A percentile compares a stretch with the other conserved stretches of the same genome.
phyloP scores from a whole-genome alignment of 2,113 vertebrate species.

The Benitochromis conjunctus region DNA sequence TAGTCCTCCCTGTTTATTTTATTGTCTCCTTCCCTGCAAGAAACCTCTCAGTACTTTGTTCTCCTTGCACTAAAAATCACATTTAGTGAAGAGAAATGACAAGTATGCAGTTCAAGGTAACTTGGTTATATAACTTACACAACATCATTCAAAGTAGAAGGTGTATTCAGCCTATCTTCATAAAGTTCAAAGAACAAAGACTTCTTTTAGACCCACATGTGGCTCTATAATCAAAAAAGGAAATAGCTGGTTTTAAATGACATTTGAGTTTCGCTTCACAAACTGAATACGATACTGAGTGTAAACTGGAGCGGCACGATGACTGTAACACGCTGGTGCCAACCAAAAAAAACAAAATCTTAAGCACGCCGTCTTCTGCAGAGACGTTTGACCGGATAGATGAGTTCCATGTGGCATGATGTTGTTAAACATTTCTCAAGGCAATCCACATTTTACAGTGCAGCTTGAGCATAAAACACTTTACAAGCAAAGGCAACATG shows the following conservation, averaged over 20 bases:
- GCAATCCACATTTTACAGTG: not conserved
- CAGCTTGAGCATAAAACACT: not conserved
- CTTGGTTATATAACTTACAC: not conserved
- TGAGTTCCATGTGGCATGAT: not conserved
- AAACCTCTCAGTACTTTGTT: not conserved
- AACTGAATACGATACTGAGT: not conserved
- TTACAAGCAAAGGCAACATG: not conserved
- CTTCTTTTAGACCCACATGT: not conserved
- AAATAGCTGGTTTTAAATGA: not conserved
- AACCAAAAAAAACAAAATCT: not conserved
- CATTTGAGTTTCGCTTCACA: not conserved
- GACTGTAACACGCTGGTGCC: not conserved
- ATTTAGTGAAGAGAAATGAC: not conserved
- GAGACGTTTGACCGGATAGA: not conserved
- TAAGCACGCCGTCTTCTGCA: not conserved
- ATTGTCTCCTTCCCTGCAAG: not conserved
- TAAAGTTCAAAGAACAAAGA: not conserved
- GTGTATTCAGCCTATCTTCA: not conserved
- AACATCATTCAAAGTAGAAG: not conserved
- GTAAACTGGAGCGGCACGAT: not conserved
- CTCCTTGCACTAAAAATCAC: not conserved
- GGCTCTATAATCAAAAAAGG: not conserved
- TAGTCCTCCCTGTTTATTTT: not conserved
- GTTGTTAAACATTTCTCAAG: conserved; percentile 17
- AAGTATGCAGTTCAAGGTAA: not conserved